These are phyloP conservation scores for Helarctos malayanus DNA, from an alignment of 2,797 vertebrate genomes.

Conservation along the genomic window DNA sequence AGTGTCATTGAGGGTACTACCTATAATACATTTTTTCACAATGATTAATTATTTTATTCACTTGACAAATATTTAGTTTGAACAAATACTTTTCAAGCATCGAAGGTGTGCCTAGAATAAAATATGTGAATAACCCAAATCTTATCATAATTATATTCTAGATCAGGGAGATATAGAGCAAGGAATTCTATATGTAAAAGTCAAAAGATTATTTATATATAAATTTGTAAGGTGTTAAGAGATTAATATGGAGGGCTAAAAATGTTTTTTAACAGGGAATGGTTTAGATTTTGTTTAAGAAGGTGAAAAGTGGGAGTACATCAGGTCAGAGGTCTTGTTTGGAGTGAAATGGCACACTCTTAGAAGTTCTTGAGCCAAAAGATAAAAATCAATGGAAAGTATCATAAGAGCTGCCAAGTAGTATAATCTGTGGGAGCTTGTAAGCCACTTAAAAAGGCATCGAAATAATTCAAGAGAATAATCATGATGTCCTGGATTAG, in stretches of 20 bases:
- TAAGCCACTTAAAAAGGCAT: neutral
- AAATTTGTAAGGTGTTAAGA: neutral
- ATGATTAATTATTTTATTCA: neutral
- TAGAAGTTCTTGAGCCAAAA: neutral
- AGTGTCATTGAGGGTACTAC: neutral
- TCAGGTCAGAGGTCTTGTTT: neutral
- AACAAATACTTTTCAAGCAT: neutral
- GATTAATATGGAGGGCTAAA: neutral
- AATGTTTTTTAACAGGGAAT: neutral
- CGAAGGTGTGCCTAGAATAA: neutral
- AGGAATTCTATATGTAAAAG: neutral
- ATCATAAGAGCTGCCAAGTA: neutral
- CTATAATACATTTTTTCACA: neutral
- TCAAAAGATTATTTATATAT: neutral
- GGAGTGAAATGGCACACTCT: neutral
- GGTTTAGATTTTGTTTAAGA: neutral
- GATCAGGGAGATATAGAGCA: neutral
- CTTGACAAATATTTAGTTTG: neutral
- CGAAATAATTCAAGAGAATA: neutral
- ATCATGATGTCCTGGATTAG: neutral
- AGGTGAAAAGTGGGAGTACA: neutral
- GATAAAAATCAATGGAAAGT: neutral
- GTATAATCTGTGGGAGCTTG: neutral
- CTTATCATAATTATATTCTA: neutral
- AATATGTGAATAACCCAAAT: neutral